phyloP scores from a whole-genome alignment of 2,888 invertebrate genomes.

The Cetonia aurata region DNA sequence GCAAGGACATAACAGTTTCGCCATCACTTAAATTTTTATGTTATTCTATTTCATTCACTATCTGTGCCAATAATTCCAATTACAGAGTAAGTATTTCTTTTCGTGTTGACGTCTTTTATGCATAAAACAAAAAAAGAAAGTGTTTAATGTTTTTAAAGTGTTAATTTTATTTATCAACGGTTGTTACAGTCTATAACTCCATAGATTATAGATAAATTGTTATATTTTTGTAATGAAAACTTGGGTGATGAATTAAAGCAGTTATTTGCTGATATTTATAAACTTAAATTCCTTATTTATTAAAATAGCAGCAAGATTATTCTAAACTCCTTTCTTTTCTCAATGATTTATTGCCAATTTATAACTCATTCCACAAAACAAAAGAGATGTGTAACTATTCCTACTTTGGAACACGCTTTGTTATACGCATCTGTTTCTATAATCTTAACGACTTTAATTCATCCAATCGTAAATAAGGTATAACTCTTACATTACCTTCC shows the following conservation, averaged over 20 bases:
- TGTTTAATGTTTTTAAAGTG: slow-evolving; percentile 16
- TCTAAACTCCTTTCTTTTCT: not conserved
- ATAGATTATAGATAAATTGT: not conserved
- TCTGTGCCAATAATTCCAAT: slow-evolving; percentile 43
- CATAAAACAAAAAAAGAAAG: not conserved
- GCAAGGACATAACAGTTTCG: slow-evolving; percentile 31
- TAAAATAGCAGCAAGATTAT: not conserved
- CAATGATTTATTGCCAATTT: not conserved
- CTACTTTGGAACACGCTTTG: not conserved
- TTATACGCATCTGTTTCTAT: not conserved
- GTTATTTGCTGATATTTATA: slow-evolving; percentile 3
- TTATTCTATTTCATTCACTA: slow-evolving; percentile 14
- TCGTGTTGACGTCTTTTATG: slow-evolving; percentile 2
- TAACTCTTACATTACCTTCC: too few species aligned
- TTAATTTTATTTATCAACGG: slow-evolving; percentile 28
- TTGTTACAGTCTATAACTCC: slow-evolving; percentile 9
- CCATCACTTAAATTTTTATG: not conserved
- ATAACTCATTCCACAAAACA: not conserved
- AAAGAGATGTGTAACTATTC: not conserved
- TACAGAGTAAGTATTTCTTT: slow-evolving; percentile 35
- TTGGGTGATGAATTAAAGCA: slow-evolving; percentile 7
- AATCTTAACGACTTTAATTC: too few species aligned
- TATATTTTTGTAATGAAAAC: slow-evolving; percentile 27
- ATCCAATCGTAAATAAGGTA: too few species aligned
- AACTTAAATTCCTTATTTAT: not conserved